Evolutionary conservation across 2,797 vertebrate genomes (phyloP).

Genomic region (Leuciscus waleckii): DNA sequence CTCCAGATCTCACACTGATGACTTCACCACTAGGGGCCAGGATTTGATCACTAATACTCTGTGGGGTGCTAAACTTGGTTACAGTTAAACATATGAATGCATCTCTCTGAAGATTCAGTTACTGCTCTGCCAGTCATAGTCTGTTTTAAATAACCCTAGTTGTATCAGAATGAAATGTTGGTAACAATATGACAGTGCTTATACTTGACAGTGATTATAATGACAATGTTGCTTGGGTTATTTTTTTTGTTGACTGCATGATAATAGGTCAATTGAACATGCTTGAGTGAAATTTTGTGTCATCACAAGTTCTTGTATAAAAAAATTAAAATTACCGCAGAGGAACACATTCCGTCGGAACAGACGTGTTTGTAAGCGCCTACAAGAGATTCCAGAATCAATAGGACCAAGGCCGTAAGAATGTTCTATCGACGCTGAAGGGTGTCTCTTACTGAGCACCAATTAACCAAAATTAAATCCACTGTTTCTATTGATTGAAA

Average conservation of each 20-base stretch:
- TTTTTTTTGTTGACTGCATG: not conserved
- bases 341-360: constrained; percentile 22
- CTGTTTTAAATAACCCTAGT: constrained; percentile 20
- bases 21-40: constrained; percentile 83
- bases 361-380: constrained; percentile 42
- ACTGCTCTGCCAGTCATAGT: not conserved
- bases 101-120: constrained; percentile 12
- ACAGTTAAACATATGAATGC: constrained; percentile 33
- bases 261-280: not conserved
- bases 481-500: constrained; percentile 54
- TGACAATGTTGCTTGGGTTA: not conserved
- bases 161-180: not conserved
- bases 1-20: constrained; percentile 33
- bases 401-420: constrained; percentile 53
- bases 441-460: constrained; percentile 50
- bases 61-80: constrained; percentile 39
- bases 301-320: not conserved
- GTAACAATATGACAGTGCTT: not conserved
- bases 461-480: constrained; percentile 62
- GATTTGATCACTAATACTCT: constrained; percentile 77
- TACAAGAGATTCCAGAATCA: constrained; percentile 52
- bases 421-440: constrained; percentile 53
- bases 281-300: not conserved
- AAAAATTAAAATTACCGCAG: not conserved
- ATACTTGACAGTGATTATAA: not conserved